Conservation (phyloP, 2,888 invertebrate genomes). For the Nymphalis c-album region DNA sequence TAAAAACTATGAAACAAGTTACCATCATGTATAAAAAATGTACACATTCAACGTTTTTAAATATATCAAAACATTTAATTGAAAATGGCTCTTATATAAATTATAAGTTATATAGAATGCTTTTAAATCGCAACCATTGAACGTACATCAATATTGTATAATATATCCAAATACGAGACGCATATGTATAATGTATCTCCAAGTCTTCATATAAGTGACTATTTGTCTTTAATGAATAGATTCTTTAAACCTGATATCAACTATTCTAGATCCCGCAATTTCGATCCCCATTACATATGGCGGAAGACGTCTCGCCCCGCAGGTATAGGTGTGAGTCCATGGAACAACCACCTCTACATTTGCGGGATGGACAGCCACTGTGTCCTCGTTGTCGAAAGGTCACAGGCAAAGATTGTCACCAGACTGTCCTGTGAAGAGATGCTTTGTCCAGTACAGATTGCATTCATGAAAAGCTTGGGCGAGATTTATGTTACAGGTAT, state of each 20-base stretch:
- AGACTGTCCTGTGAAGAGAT: slow-evolving; percentile 79
- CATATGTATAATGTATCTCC: too few relatives aligned
- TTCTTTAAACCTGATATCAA: background rate
- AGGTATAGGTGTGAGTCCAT: slow-evolving; percentile 85
- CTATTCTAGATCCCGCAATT: slow-evolving; percentile 70
- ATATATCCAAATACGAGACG: too few relatives aligned
- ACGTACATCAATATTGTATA: too few relatives aligned
- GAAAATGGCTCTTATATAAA: too few relatives aligned
- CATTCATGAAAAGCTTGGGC: slow-evolving; percentile 78
- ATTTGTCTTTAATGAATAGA: too few relatives aligned
- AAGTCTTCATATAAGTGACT: too few relatives aligned
- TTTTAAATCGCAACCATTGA: too few relatives aligned
- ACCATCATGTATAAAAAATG: too few relatives aligned
- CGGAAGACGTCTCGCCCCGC: slow-evolving; percentile 83
- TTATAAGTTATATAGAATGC: too few relatives aligned
- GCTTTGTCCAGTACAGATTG: slow-evolving; percentile 83
- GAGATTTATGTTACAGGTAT: slow-evolving; percentile 83
- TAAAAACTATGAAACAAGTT: too few relatives aligned
- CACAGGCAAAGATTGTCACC: slow-evolving; percentile 76
- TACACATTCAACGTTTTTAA: too few relatives aligned
- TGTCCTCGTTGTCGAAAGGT: slow-evolving; percentile 73
- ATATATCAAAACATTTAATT: too few relatives aligned
- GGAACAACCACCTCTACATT: slow-evolving; percentile 82
- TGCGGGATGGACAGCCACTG: slow-evolving; percentile 86
- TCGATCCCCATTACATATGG: slow-evolving; percentile 80